Evolutionary conservation across 2,113 vertebrate genomes (phyloP).

Genomic region (Taurulus bubalis): DNA sequence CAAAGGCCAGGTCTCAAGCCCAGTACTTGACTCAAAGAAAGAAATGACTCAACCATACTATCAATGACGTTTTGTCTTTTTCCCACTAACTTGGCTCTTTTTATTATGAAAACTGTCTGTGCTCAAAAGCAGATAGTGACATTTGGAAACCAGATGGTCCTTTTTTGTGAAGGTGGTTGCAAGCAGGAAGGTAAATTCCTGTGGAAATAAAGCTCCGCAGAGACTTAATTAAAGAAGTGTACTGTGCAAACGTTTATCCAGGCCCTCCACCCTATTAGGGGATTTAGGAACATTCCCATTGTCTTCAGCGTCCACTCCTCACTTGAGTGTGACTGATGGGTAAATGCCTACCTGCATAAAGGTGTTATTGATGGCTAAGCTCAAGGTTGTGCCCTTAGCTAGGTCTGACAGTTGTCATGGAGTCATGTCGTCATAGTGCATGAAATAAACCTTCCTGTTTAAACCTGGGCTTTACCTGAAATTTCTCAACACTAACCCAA

Average conservation of each 20-base stretch:
- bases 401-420: constrained; percentile 46
- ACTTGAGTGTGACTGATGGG: constrained; percentile 77
- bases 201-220: constrained; percentile 74
- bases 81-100: constrained; percentile 36
- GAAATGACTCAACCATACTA: constrained; percentile 56
- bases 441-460: constrained; percentile 42
- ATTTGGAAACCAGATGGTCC: constrained; percentile 74
- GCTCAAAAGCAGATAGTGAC: constrained; percentile 41
- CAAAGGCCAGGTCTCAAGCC: constrained; percentile 23
- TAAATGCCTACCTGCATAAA: constrained; percentile 77
- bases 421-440: constrained; percentile 17
- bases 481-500: constrained; percentile 5
- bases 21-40: constrained; percentile 49
- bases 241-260: constrained; percentile 80
- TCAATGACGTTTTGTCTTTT: constrained; percentile 18
- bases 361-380: constrained; percentile 76
- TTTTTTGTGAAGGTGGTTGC: constrained; percentile 57
- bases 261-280: constrained; percentile 60
- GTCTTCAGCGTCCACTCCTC: constrained; percentile 67
- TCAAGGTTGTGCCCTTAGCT: constrained; percentile 65
- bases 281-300: constrained; percentile 73
- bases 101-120: constrained; percentile 31
- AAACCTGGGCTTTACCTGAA: constrained; percentile 23
- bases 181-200: constrained; percentile 72
- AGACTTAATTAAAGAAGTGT: constrained; percentile 75